Evolutionary conservation across 2,797 vertebrate species (phyloP).

Genomic region (Megalops cyprinoides): DNA sequence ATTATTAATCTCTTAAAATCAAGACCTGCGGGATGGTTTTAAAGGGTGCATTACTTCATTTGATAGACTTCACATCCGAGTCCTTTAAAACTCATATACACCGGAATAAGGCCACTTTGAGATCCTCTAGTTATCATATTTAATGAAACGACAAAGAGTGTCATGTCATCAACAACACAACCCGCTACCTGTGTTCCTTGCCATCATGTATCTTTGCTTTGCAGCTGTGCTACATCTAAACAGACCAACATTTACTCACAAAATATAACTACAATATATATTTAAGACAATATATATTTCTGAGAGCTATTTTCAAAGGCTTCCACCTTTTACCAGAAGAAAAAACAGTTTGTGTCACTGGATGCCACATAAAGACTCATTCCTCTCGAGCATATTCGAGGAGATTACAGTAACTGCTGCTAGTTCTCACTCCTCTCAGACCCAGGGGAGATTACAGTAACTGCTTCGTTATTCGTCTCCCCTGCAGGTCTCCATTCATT

Average conservation of each 20-base stretch:
- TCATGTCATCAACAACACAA: too few species aligned
- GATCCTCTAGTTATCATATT: background rate
- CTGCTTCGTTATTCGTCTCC: constrained; percentile 67
- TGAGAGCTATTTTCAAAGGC: too few species aligned
- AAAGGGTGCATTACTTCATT: background rate
- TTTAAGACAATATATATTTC: too few species aligned
- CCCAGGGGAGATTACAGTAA: constrained; percentile 73
- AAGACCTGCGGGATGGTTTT: background rate
- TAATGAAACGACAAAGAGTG: too few species aligned
- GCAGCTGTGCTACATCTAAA: background rate
- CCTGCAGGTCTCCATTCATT: constrained; percentile 4
- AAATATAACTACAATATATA: too few species aligned
- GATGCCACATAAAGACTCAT: background rate
- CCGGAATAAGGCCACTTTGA: background rate
- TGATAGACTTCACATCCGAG: constrained; percentile 6
- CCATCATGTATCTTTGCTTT: background rate
- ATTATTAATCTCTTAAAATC: background rate
- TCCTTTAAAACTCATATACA: constrained; percentile 11
- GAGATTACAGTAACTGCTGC: constrained; percentile 78
- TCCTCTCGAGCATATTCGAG: constrained; percentile 56
- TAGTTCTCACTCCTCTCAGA: too few species aligned
- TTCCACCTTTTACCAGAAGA: background rate
- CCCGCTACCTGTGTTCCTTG: background rate
- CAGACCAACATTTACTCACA: too few species aligned
- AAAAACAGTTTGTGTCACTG: background rate